Evolutionary conservation across 2,113 vertebrate species (phyloP), one percentile per base, ranked within the genome.

Genomic region (Psittacula cyanocephala): DNA sequence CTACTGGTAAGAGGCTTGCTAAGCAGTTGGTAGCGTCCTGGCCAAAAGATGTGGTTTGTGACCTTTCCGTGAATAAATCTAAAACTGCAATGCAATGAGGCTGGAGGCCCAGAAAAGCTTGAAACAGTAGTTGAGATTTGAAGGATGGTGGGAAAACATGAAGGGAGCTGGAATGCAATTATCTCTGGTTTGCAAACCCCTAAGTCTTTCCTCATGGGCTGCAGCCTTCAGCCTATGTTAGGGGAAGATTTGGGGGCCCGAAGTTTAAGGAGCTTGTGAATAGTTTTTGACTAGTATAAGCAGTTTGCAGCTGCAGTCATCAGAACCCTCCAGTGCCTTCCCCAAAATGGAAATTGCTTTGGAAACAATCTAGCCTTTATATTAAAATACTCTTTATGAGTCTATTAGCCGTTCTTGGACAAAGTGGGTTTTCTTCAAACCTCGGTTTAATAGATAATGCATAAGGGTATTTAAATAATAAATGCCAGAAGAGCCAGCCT

Each of bases 31-130:
- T 57, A 88, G 88, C 1, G 46, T 84, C 64, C 65, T 86, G 70
- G 81, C 90, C 72, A 81, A 91, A 90, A 93, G 29, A 90, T 75
- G 72, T 84, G 65, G 65, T 84, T 88, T 91, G 57, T 92, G 88
- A 91, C 88, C 52, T 89, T 86, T 67, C n/a, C 0, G 1, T 57
- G 25, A 94, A 92, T 86, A 96, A 95, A 93, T 86, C 69, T 81
- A 57, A 86, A 94, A 52, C 27, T 81, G 47, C 57, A 71, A 37
- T 71, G 55, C 3, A 14, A 14, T 10, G 57, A 59, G 86, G 52
- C 47, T 81, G 37, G 62, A 92, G 65, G 47, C 71, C 72, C 44
- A 76, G 55, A 29, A 78, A 79, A 88, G 3, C 83, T 83, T 94
- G 65, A 93, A 93, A 91, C 47, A 76, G 82, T 64, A 91, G 69